These are phyloP conservation scores for Rhopalosiphum padi DNA, from an alignment of 1,140 invertebrate species.

Conservation along the genomic window DNA sequence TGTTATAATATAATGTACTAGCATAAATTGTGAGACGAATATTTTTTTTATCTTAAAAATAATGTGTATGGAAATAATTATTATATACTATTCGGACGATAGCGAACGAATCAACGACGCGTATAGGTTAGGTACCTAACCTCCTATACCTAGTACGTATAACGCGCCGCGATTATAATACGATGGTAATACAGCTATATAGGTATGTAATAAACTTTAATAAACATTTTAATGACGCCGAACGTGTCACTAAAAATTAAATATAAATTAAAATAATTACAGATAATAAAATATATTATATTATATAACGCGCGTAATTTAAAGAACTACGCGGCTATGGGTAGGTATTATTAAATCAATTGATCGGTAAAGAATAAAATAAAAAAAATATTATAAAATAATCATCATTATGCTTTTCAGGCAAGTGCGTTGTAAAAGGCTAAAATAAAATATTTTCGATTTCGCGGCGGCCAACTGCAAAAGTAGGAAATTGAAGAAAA, in stretches of 20 bases:
- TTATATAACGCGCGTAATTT: background rate
- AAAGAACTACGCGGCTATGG: background rate
- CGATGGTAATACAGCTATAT: background rate
- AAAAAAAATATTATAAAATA: background rate
- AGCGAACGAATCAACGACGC: background rate
- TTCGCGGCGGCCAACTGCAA: background rate
- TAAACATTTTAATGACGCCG: background rate
- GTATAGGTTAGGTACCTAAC: background rate
- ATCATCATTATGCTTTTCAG: background rate
- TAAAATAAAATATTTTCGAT: constrained; percentile 6
- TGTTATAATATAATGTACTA: background rate
- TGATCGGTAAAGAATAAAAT: background rate
- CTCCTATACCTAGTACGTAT: no score
- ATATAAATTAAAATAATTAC: background rate
- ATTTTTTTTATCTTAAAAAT: background rate
- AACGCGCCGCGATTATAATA: background rate
- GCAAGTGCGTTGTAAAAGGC: background rate
- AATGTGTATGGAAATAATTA: background rate
- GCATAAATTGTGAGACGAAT: background rate
- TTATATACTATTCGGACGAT: background rate
- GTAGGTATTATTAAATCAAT: background rate
- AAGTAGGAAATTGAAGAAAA: background rate
- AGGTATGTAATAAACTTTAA: no score
- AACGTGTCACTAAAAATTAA: background rate
- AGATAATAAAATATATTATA: background rate